phyloP scores from a whole-genome alignment of 2,113 vertebrate genomes.

The Atlantisia rogersi region DNA sequence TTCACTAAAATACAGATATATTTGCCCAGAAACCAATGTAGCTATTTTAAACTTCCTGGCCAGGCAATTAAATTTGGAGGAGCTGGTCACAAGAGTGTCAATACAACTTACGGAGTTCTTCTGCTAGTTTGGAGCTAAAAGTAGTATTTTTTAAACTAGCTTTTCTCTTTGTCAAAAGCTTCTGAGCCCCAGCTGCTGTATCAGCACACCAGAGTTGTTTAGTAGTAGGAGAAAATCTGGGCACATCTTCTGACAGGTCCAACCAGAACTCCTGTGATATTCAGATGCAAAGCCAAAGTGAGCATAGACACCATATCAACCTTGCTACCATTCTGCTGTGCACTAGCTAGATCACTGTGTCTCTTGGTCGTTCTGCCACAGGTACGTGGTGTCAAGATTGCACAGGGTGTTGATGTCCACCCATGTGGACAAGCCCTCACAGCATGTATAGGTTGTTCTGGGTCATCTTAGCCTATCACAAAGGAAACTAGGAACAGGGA shows the following conservation, averaged over 20 bases:
- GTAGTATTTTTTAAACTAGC: background rate
- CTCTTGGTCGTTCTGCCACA: background rate
- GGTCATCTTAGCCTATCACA: background rate
- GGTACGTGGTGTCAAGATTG: background rate
- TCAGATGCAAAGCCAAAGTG: background rate
- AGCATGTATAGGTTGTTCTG: background rate
- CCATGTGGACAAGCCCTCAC: fast-evolving
- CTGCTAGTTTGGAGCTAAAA: background rate
- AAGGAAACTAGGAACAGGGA: background rate
- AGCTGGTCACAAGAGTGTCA: background rate
- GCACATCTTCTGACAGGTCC: background rate
- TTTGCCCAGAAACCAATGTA: background rate
- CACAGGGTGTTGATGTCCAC: background rate
- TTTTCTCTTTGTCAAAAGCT: background rate
- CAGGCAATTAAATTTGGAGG: background rate
- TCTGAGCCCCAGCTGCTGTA: background rate
- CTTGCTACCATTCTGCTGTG: background rate
- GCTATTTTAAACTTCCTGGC: background rate
- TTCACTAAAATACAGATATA: slow-evolving; percentile 8
- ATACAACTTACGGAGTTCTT: background rate
- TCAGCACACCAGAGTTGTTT: background rate
- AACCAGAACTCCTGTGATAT: background rate
- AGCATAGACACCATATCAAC: background rate
- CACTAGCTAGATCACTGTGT: no score
- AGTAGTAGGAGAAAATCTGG: background rate